Evolutionary conservation across 2,888 invertebrate genomes (phyloP), one percentile per base, ranked within the genome.

Genomic region (Melanotus villosus): DNA sequence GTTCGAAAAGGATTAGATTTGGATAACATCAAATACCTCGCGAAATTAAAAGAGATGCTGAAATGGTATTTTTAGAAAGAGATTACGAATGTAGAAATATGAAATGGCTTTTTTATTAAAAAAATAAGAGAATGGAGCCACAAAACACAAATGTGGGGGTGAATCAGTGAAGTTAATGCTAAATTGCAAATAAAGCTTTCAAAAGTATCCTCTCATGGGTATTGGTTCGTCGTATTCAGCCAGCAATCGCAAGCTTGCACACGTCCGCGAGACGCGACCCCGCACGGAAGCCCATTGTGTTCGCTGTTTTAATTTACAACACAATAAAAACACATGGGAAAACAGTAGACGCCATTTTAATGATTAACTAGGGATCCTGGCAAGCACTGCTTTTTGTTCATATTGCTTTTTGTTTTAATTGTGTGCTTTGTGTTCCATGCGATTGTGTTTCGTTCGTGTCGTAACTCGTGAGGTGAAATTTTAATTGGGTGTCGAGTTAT

Each of bases 291-390:
- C 78, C 80, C 81, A 83, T 84, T 85, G 85, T 85, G 75, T 73
- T 65, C 80, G 80, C 82, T 83, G 83, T 84, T 85, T 85, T 84
- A 84, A 84, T 85, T 84, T 85, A 83, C 84, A 84, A 83, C 82
- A 85, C 84, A 85, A 85, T 85, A 84, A 85, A 85, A 85, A 85
- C 85, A 85, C 85, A 84, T 84, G 85, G 85, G 85, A 85, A 84
- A 85, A 85, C 84, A 84, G 84, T 84, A 84, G 85, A 84, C 84
- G 85, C 84, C 85, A 84, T 84, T 85, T 85, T 82, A 85, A 82
- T 85, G 85, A 85, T 85, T 85, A 85, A 84, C 85, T 84, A 81
- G 84, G 84, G 84, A 84, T 83, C 82, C 83, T 81, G 82, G 81
- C 82, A 78, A 82, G 80, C 80, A 79, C 79, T 75, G 80, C 80